Percentiles rank a stretch among this genome's conserved stretches.
Conservation (phyloP, 2,797 vertebrate species). For the Craterocephalus amniculus region DNA sequence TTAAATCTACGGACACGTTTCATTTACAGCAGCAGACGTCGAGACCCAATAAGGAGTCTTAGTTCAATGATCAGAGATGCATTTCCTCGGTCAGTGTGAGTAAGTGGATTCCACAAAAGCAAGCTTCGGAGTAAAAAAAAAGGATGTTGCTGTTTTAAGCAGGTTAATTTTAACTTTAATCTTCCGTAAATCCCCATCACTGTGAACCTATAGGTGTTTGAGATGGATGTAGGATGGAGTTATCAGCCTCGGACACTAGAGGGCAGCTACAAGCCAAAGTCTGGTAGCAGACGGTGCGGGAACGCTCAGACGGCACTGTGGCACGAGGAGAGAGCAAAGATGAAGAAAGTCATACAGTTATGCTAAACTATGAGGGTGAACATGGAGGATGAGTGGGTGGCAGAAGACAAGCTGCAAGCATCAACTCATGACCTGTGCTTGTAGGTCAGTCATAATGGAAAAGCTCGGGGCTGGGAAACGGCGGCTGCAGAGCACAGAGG, state of each 20-base stretch:
- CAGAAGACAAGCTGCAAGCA: slow-evolving; percentile 5
- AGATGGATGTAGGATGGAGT: slow-evolving; percentile 28
- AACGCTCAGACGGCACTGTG: slow-evolving; percentile 8
- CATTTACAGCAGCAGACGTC: neutral
- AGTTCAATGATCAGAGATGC: neutral
- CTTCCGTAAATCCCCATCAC: slow-evolving; percentile 64
- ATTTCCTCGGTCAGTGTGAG: slow-evolving; percentile 22
- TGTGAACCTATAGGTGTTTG: slow-evolving; percentile 12
- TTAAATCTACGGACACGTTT: neutral
- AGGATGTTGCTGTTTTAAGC: slow-evolving; percentile 48
- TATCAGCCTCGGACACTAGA: slow-evolving; percentile 64
- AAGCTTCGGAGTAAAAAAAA: slow-evolving; percentile 38
- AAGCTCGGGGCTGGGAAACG: neutral
- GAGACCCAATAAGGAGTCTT: neutral
- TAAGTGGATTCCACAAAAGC: slow-evolving; percentile 48
- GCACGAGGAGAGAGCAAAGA: slow-evolving; percentile 13
- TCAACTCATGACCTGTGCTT: slow-evolving; percentile 14
- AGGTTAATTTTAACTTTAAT: slow-evolving; percentile 80
- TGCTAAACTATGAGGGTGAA: neutral
- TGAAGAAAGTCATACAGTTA: slow-evolving; percentile 8
- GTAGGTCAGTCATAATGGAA: slow-evolving; percentile 23
- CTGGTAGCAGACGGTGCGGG: slow-evolving; percentile 10
- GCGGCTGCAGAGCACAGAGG: slow-evolving; percentile 37
- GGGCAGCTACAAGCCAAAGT: slow-evolving; percentile 61
- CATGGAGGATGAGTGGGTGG: neutral